Conservation (phyloP, 2,113 vertebrate genomes). For the Corapipo altera region DNA sequence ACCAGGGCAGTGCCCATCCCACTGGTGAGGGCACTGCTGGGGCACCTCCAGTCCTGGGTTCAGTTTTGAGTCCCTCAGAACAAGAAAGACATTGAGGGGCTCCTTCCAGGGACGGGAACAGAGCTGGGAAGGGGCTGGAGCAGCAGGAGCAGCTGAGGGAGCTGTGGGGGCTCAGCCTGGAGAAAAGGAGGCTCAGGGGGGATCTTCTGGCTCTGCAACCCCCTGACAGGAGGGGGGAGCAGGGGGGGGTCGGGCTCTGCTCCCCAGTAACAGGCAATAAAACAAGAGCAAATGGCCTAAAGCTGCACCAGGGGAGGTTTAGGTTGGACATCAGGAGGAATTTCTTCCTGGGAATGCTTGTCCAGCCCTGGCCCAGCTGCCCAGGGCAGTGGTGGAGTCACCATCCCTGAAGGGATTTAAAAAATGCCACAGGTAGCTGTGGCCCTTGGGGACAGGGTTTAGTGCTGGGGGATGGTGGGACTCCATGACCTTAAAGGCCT, state of each 20-base stretch:
- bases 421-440: rapidly evolving
- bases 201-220: neutral
- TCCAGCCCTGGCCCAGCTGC: neutral
- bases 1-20: neutral
- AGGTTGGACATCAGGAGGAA: rapidly evolving
- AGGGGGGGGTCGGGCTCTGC: rapidly evolving
- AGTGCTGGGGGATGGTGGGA: neutral
- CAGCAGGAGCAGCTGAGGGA: neutral
- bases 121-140: neutral
- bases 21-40: neutral
- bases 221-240: neutral
- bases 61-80: neutral
- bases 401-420: neutral
- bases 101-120: neutral
- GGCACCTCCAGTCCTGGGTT: neutral
- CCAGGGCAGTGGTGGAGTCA: neutral
- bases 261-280: neutral
- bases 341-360: neutral
- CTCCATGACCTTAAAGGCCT: neutral
- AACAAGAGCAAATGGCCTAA: neutral
- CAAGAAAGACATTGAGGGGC: neutral
- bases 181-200: neutral
- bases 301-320: neutral
- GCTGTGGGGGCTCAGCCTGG: neutral
- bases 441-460: neutral